Conservation (phyloP, 2,888 invertebrate species). For the Eupithecia abbreviata region DNA sequence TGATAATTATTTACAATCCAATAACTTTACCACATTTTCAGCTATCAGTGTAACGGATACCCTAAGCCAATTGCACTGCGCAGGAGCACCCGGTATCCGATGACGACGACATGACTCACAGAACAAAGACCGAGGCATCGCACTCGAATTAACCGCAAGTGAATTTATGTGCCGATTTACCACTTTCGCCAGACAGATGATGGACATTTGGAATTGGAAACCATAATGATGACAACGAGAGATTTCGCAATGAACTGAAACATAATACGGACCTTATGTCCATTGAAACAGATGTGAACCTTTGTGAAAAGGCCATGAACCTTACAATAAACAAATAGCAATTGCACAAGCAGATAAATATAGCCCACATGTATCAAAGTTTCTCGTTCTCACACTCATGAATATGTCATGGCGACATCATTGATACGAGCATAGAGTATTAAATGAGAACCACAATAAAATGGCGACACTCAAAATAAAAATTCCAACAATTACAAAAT, state of each 20-base stretch:
- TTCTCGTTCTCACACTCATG: constrained; percentile 8
- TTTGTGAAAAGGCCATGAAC: constrained; percentile 15
- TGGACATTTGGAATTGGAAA: constrained; percentile 20
- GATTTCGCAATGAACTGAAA: constrained; percentile 8
- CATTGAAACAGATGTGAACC: constrained; percentile 4
- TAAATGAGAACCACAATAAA: neutral
- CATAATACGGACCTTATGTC: constrained; percentile 7
- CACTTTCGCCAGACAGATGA: constrained; percentile 23
- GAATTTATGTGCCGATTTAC: constrained; percentile 27
- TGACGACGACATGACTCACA: constrained; percentile 48
- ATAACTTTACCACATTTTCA: neutral
- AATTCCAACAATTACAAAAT: neutral
- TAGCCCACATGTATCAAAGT: constrained; percentile 2
- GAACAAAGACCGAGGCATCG: constrained; percentile 48
- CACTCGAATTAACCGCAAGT: constrained; percentile 27
- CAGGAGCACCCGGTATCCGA: constrained; percentile 42
- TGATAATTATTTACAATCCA: neutral
- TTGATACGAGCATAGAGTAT: neutral
- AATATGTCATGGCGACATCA: constrained; percentile 1
- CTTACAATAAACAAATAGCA: constrained; percentile 1
- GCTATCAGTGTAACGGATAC: neutral
- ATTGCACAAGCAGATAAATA: constrained; percentile 10
- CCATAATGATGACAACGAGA: constrained; percentile 14
- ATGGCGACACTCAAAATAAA: neutral
- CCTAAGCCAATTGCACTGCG: constrained; percentile 1